Conservation (phyloP, 2,888 invertebrate species). For the Ophion costatus region DNA sequence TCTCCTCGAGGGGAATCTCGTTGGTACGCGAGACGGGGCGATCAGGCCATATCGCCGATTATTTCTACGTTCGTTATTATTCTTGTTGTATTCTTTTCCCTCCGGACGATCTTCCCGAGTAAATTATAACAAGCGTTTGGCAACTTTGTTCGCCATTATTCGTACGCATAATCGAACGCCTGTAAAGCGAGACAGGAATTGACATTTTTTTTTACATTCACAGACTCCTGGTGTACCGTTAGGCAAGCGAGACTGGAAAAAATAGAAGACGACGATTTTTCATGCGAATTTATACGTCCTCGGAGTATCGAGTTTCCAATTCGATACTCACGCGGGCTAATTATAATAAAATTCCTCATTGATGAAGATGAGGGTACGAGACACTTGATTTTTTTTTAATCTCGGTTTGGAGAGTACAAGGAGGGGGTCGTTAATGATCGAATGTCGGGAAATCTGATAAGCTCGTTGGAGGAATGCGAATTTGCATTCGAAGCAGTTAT, state of each 20-base stretch:
- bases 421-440: background rate
- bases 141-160: constrained; percentile 49
- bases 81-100: constrained; percentile 28
- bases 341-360: constrained; percentile 62
- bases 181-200: background rate
- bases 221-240: constrained; percentile 13
- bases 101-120: constrained; percentile 1
- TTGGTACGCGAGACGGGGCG: constrained; percentile 27
- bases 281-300: constrained; percentile 31
- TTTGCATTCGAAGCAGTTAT: background rate
- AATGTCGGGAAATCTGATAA: constrained; percentile 1
- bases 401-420: background rate
- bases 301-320: constrained; percentile 55
- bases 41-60: constrained; percentile 23
- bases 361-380: constrained; percentile 23
- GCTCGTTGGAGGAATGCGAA: background rate
- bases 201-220: background rate
- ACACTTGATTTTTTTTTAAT: constrained; percentile 2
- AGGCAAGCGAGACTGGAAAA: constrained; percentile 1
- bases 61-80: constrained; percentile 38
- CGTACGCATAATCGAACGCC: constrained; percentile 10
- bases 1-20: constrained; percentile 54
- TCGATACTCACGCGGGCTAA: constrained; percentile 49
- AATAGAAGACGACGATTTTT: constrained; percentile 41
- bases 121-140: constrained; percentile 55